phyloP scores from a whole-genome alignment of 2,888 invertebrate species.

The Beris morrisii region DNA sequence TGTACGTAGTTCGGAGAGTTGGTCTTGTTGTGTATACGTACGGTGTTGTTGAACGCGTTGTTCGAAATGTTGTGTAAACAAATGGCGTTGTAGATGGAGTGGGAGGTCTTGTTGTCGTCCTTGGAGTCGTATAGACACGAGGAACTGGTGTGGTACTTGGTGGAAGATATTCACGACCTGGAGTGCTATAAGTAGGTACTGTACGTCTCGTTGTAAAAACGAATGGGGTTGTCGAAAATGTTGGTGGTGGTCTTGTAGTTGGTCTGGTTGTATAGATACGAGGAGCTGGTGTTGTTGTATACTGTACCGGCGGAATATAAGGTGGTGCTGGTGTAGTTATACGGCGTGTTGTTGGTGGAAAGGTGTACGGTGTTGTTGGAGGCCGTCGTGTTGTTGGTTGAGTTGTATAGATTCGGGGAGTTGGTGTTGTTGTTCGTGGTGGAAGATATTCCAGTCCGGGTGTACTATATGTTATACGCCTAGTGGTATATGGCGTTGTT shows the following conservation, averaged over 20 bases:
- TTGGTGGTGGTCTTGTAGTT: background rate
- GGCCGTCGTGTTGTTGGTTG: conserved; percentile 5
- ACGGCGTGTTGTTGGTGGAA: background rate
- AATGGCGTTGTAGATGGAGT: background rate
- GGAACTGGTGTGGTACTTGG: background rate
- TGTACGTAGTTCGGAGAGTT: conserved; percentile 3
- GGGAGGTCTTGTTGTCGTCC: conserved; percentile 1
- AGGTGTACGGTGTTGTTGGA: background rate
- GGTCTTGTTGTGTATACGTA: conserved; percentile 3
- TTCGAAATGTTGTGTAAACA: background rate
- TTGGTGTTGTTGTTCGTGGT: conserved; percentile 2
- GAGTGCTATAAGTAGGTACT: background rate
- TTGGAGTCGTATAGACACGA: background rate
- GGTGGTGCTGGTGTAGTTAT: background rate
- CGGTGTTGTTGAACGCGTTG: background rate
- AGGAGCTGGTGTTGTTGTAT: conserved; percentile 8
- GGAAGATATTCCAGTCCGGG: conserved; percentile 4
- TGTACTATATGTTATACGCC: conserved; percentile 1
- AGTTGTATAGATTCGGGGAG: conserved; percentile 1
- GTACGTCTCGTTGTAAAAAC: conserved; percentile 1
- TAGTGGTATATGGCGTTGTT: background rate
- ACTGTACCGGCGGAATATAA: background rate
- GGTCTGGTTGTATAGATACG: conserved; percentile 5
- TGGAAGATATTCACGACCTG: background rate
- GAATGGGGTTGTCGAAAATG: conserved; percentile 3